Conservation (phyloP, 2,888 invertebrate genomes). For the Diachrysia chrysitis region DNA sequence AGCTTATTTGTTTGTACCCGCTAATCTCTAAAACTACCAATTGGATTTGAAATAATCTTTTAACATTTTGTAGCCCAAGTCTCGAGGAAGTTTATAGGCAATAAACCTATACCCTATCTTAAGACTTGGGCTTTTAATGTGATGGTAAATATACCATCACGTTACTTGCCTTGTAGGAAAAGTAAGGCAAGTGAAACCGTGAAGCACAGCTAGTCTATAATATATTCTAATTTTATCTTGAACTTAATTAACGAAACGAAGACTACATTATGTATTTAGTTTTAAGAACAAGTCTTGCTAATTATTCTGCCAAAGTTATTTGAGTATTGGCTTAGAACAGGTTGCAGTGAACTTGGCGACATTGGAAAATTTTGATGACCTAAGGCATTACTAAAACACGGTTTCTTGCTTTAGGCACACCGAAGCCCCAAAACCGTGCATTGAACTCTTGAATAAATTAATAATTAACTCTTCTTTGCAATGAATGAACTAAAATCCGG, state of each 20-base stretch:
- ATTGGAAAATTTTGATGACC: not conserved
- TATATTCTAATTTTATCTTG: not conserved
- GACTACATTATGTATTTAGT: not conserved
- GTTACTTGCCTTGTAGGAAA: no score
- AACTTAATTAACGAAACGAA: not conserved
- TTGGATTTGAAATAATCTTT: no score
- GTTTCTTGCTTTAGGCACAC: not conserved
- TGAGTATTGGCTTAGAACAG: conserved; percentile 1
- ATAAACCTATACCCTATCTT: no score
- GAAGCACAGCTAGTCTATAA: no score
- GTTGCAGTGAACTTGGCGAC: conserved; percentile 2
- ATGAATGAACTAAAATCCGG: no score
- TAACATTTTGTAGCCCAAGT: no score
- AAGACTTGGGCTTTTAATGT: no score
- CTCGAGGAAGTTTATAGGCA: no score
- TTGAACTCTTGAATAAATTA: conserved; percentile 2
- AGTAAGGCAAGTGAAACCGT: no score
- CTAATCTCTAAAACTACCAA: no score
- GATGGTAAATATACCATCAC: no score
- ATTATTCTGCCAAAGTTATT: not conserved
- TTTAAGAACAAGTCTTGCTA: conserved; percentile 1
- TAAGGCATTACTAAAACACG: not conserved
- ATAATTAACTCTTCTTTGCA: not conserved
- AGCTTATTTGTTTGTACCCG: no score
- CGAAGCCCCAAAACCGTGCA: conserved; percentile 2